Base-by-base conservation (phyloP, 2,797 vertebrate species). In the Microcaecilia unicolor region DNA sequence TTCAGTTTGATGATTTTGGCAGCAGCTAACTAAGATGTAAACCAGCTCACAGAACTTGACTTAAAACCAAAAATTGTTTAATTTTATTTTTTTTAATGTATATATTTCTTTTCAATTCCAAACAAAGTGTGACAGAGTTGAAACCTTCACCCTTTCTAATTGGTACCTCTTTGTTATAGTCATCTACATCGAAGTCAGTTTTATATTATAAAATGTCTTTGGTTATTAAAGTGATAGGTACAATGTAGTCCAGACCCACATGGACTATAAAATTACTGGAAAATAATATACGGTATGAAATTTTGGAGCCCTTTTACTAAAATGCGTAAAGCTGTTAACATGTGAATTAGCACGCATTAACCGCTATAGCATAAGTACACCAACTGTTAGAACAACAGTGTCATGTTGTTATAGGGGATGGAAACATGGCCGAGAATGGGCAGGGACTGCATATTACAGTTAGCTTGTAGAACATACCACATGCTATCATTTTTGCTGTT, bases 21-120 rank as follows among this genome's bases (percentile, higher is more conserved):
- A 76, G 69, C 66, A 72, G 48, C 70, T 67, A 78, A 80, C 80
- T 79, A 76, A 73, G 72, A 80, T 66, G 76, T 76, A 79, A 81
- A 75, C 72, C 78, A 81, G 80, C 70, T 78, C 74, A 68, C 51
- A 57, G 70, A 71, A 71, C 49, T 77, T 80, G 74, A 77, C 60
- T 60, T 63, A 66, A 68, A 60, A 60, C 62, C 64, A 62, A 56
- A 64, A 70, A 79, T 63, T 67, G 61, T 53, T 65, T 70, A 42
- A 75, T 74, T 74, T 71, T 77, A 69, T 61, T 64, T 78, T n/a
- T n/a, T 70, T 61, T 64, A 28, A 73, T 70, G 66, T 57, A 52
- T 78, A 63, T 58, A 64, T 72, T 58, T 18, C 55, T 54, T 58
- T 18, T 55, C 54, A 59, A 40, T 72, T 18, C 6, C 44, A 44